Evolutionary conservation across 2,888 invertebrate genomes (phyloP).

Genomic region (Lomographa bimaculata): DNA sequence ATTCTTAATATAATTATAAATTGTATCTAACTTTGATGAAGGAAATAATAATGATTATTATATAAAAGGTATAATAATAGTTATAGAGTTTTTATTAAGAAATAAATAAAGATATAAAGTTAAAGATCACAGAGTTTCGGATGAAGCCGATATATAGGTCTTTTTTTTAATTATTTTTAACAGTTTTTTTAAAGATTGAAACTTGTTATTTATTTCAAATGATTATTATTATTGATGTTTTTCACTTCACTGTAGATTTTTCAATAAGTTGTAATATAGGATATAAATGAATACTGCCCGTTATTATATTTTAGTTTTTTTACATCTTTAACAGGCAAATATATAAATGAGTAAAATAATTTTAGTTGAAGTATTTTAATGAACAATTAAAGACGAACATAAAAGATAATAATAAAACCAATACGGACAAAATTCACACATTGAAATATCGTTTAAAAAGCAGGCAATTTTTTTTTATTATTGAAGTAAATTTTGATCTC

Average conservation of each 20-base stretch:
- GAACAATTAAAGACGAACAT: constrained; percentile 63
- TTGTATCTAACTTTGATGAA: constrained; percentile 78
- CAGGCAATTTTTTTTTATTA: constrained; percentile 70
- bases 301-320: constrained; percentile 60
- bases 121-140: constrained; percentile 72
- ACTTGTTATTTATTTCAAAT: constrained; percentile 84
- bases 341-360: constrained; percentile 40
- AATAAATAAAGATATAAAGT: constrained; percentile 76
- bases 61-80: constrained; percentile 81
- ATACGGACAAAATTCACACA: constrained; percentile 60
- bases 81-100: constrained; percentile 82
- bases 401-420: constrained; percentile 34
- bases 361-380: constrained; percentile 53
- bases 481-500: constrained; percentile 67
- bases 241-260: constrained; percentile 69
- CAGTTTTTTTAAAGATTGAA: constrained; percentile 75
- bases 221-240: constrained; percentile 80
- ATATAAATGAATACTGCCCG: constrained; percentile 77
- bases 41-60: constrained; percentile 79
- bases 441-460: constrained; percentile 46
- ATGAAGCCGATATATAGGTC: constrained; percentile 61
- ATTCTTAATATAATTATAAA: constrained; percentile 73
- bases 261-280: constrained; percentile 78
- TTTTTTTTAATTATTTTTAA: constrained; percentile 78
- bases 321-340: constrained; percentile 34